These are phyloP conservation scores for Oscheius sp. DNA, from an alignment of 2,888 invertebrate species.

Conservation along the genomic window DNA sequence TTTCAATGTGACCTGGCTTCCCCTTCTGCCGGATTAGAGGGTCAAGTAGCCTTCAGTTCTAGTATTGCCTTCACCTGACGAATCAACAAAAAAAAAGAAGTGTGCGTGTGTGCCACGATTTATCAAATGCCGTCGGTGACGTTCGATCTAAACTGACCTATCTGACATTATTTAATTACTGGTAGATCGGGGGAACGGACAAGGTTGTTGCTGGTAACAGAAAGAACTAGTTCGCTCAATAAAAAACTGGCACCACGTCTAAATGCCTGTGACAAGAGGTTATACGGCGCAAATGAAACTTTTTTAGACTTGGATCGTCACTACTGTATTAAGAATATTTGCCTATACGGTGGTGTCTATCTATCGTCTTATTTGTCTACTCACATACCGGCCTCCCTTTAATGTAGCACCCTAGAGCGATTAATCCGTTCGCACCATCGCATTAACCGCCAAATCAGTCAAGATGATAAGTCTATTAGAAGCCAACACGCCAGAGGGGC, in stretches of 20 bases:
- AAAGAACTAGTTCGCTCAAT: conserved; percentile 17
- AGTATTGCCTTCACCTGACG: conserved; percentile 2
- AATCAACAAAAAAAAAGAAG: background rate
- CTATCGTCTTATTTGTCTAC: conserved; percentile 22
- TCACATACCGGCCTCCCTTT: conserved; percentile 14
- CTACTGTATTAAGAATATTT: background rate
- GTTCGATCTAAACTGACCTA: background rate
- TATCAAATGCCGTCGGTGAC: conserved; percentile 17
- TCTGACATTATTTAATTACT: conserved; percentile 33
- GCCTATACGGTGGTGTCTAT: background rate
- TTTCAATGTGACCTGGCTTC: conserved; percentile 28
- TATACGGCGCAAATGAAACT: background rate
- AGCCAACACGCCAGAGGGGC: background rate
- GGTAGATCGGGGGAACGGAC: conserved; percentile 12
- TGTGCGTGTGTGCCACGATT: conserved; percentile 1
- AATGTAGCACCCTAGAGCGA: conserved; percentile 25
- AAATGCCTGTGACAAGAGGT: background rate
- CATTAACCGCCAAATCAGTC: conserved; percentile 33
- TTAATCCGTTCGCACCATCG: conserved; percentile 34
- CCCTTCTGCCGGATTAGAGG: conserved; percentile 23
- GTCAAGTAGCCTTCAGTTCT: conserved; percentile 26
- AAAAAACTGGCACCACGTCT: conserved; percentile 1
- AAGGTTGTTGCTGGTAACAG: conserved; percentile 31
- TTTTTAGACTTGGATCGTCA: background rate
- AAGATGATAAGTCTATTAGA: conserved; percentile 37